Percentiles rank a stretch among this genome's conserved stretches.
Conservation (phyloP, 2,797 vertebrate species). For the Aselliscus stoliczkanus region DNA sequence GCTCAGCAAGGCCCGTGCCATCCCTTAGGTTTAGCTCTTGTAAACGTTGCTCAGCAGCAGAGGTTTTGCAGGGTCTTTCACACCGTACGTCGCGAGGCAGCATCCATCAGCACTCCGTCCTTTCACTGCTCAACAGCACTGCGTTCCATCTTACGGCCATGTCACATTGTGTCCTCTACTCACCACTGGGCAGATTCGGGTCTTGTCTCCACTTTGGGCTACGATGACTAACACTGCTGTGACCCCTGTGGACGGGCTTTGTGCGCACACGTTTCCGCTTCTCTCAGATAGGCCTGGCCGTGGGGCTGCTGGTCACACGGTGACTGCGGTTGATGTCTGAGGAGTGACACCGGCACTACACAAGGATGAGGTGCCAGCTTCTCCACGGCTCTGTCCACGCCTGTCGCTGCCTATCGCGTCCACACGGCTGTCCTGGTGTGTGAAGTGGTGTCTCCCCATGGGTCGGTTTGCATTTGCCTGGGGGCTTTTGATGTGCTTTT, state of each 20-base stretch:
- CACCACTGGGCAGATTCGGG: too few species aligned
- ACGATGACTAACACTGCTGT: not conserved
- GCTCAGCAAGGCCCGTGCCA: too few species aligned
- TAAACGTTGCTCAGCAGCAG: too few species aligned
- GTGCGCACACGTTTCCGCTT: not conserved
- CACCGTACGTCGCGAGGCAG: too few species aligned
- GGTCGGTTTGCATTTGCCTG: not conserved
- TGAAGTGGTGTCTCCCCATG: not conserved
- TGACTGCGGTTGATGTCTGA: accelerated
- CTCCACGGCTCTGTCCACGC: not conserved
- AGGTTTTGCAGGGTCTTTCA: too few species aligned
- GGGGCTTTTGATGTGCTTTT: not conserved
- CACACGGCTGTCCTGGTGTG: accelerated
- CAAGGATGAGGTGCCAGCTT: not conserved
- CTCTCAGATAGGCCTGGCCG: not conserved
- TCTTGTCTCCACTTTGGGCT: not conserved
- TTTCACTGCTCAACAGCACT: accelerated
- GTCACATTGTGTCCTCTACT: too few species aligned
- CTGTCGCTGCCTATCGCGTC: accelerated
- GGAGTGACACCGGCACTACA: not conserved
- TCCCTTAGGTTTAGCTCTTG: not conserved
- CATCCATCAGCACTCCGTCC: not conserved
- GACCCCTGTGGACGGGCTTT: accelerated
- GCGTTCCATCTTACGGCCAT: too few species aligned
- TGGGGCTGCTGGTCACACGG: accelerated